Percentiles rank a stretch among this genome's conserved stretches.
Evolutionary conservation across 2,113 vertebrate species (phyloP).

Genomic region (Rhynchomys soricoides): DNA sequence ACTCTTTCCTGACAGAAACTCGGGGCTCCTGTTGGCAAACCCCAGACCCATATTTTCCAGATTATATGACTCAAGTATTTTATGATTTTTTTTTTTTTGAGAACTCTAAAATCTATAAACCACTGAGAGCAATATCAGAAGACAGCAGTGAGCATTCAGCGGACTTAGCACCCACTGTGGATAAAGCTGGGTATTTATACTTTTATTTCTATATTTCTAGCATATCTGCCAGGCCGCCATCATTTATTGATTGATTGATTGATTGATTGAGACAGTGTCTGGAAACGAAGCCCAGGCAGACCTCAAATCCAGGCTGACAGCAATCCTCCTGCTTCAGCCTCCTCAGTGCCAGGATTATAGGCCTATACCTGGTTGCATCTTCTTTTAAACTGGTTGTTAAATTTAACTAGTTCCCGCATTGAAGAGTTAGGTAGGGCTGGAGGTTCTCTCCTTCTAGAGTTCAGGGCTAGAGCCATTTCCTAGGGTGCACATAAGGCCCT

Average conservation of each 20-base stretch:
- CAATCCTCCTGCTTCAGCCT: background rate
- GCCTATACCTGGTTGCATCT: background rate
- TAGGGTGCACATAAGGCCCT: background rate
- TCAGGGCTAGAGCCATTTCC: background rate
- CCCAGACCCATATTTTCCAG: too few species aligned
- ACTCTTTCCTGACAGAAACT: background rate
- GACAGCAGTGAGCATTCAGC: accelerated
- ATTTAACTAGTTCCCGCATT: background rate
- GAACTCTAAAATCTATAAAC: background rate
- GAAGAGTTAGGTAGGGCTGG: background rate
- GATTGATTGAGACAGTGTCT: too few species aligned
- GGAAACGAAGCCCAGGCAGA: background rate
- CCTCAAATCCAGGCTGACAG: background rate
- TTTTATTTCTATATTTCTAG: background rate
- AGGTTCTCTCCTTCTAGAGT: background rate
- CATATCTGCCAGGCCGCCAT: background rate
- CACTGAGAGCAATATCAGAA: background rate
- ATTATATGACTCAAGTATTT: background rate
- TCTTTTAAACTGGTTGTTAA: background rate
- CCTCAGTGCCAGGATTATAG: background rate
- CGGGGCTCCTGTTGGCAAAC: too few species aligned
- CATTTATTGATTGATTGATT: too few species aligned
- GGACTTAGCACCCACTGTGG: too few species aligned
- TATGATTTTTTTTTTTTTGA: background rate
- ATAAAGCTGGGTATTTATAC: background rate